Evolutionary conservation across 2,888 invertebrate species (phyloP), one percentile per base, ranked within the genome.

Genomic region (Pomacea canaliculata): DNA sequence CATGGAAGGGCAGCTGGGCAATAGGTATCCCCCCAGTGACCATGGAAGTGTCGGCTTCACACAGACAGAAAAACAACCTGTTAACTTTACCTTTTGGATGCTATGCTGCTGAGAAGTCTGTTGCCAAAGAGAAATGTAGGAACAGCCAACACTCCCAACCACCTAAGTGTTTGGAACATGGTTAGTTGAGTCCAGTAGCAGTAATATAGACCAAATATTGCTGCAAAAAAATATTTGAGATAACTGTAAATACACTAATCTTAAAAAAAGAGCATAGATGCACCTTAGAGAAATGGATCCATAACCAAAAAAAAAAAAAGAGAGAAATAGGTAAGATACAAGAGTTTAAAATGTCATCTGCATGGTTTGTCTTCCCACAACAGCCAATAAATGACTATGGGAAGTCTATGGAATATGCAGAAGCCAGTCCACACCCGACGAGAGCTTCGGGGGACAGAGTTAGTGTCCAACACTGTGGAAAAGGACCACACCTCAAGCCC

Each of bases 101-200:
- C 96, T 84, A 98, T 94, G 78, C 94, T 93, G 78, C 96, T 94
- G 85, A 99, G 93, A 90, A 99, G 93, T 83, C 96, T 94, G 91
- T 98, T 97, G 3, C 99, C 99, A 79, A 95, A 94, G 63, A 99
- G 93, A 93, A 99, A 98, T 76, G 98, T 98, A 82, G 97, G 93
- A 63, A 95, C 92, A 77, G 94, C 97, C 76, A 99, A 93, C 78
- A 96, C 94, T 83, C 95, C 92, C 85, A 99, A 93, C 92, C 96
- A 97, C 85, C 96, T 95, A 86, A 97, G 92, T 27, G 99, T 98
- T 83, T 95, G 94, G 93, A 99, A 99, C 99, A 99, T 99, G 89
- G 97, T 95, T 85, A 99, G 92, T 89, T 95, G 93, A 84, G 97
- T 92, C 98, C 98, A 99, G 92, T 99, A 97, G 86, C 95, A 91